Base-by-base conservation (phyloP, 2,797 vertebrate genomes). In the Malurus leucopterus region DNA sequence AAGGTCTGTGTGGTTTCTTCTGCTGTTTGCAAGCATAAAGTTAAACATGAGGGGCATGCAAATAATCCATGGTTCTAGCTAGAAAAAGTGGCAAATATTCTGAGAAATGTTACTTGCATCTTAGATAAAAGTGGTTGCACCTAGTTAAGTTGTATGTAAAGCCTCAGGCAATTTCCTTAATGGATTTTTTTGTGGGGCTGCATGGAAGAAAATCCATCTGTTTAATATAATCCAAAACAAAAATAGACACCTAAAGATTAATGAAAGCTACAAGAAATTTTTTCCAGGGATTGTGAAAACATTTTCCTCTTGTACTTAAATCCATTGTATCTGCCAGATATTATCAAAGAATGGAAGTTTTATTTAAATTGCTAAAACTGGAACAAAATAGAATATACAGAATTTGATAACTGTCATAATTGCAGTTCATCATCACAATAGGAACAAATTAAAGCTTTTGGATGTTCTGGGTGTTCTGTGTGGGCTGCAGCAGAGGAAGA, bases 261-360 rank as follows among this genome's bases (percentile, higher is more conserved):
- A 87, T 77, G 47, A 89, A 85, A 80, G 59, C 36, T 73, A 64
- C 71, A 71, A 13, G 65, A 80, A 79, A 59, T 23, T 34, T 86
- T 92, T 95, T 93, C 91, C 86, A 90, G 55, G 40, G 59, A 59
- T 74, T 90, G 47, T 77, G 75, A 93, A 92, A 90, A 32, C 30
- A 29, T 82, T 38, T 90, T 94, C 75, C 72, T 85, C 80, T 63
- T 83, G 68, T 62, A 80, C 51, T 84, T 80, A 77, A 83, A 89
- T 90, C 86, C 82, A 40, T 83, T 85, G 13, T 69, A 50, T 90
- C 63, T 94, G 86, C 90, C 90, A 94, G 69, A 47, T 92, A 59
- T 43, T 87, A 83, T 84, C 84, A 81, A 83, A 77, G 58, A 84
- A 83, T 53, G 44, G 47, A 84, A 83, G 72, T 62, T 59, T 40